Evolutionary conservation across 2,888 invertebrate genomes (phyloP).

Genomic region (Anthophora plumipes): DNA sequence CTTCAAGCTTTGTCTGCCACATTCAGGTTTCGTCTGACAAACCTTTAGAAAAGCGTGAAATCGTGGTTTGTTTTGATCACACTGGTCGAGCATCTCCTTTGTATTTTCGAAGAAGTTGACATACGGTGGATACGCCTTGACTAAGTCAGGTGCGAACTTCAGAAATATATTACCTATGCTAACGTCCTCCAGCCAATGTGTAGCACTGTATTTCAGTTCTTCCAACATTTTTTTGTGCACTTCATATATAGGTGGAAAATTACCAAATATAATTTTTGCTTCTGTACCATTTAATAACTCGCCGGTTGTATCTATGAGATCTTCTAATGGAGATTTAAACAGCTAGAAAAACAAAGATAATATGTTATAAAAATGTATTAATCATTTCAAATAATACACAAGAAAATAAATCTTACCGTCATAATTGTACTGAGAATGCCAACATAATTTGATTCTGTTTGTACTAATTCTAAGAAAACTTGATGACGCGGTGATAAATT

Average conservation of each 20-base stretch:
- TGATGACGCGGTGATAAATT: constrained; percentile 91
- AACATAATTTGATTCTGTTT: constrained; percentile 99
- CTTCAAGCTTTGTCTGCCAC: constrained; percentile 97
- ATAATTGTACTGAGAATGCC: constrained; percentile 97
- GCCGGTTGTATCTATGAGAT: constrained; percentile 88
- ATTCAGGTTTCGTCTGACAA: constrained; percentile 96
- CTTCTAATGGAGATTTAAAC: constrained; percentile 97
- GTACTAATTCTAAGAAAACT: constrained; percentile 95
- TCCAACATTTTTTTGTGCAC: constrained; percentile 92
- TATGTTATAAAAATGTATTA: neutral
- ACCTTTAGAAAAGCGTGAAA: constrained; percentile 99
- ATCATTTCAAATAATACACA: neutral
- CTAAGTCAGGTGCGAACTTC: constrained; percentile 93
- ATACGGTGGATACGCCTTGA: constrained; percentile 98
- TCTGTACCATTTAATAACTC: constrained; percentile 95
- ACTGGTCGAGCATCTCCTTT: constrained; percentile 95
- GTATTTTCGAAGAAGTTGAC: constrained; percentile 99
- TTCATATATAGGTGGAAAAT: constrained; percentile 97
- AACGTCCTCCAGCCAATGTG: constrained; percentile 95
- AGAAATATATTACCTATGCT: constrained; percentile 95
- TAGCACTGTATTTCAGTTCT: constrained; percentile 86
- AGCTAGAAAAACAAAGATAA: constrained; percentile 87
- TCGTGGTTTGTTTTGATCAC: constrained; percentile 96
- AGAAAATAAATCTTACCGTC: constrained; percentile 87
- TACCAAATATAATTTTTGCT: constrained; percentile 97